These are phyloP conservation scores for Phylloscopus trochilus DNA, from an alignment of 2,113 vertebrate species.

Conservation along the genomic window DNA sequence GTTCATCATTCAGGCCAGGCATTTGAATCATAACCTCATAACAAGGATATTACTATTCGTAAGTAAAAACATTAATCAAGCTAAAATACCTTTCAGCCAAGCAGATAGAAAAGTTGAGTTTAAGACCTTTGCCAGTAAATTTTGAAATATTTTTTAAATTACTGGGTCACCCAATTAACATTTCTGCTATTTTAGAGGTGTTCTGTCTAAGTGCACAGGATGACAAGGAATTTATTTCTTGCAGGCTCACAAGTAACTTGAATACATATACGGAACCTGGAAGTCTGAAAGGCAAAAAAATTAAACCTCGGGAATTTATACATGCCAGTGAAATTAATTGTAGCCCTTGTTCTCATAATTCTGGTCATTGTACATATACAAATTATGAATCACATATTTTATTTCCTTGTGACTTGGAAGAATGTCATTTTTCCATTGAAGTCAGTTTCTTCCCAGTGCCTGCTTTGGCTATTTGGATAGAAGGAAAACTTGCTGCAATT, in stretches of 20 bases:
- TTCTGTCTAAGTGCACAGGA: background rate
- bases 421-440: background rate
- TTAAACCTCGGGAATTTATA: background rate
- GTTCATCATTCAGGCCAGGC: background rate
- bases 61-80: background rate
- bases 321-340: background rate
- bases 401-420: background rate
- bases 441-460: background rate
- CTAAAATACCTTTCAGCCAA: background rate
- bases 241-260: background rate
- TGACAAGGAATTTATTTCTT: background rate
- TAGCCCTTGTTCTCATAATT: background rate
- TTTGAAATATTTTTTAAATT: background rate
- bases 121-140: background rate
- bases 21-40: background rate
- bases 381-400: background rate
- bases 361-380: background rate
- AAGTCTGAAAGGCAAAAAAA: background rate
- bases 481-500: background rate
- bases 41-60: background rate
- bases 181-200: background rate
- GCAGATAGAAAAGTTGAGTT: background rate
- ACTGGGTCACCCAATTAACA: background rate
- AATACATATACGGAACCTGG: background rate
- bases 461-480: background rate